These are phyloP conservation scores for Noturus placidus DNA, from an alignment of 2,113 vertebrate species.

Conservation along the genomic window DNA sequence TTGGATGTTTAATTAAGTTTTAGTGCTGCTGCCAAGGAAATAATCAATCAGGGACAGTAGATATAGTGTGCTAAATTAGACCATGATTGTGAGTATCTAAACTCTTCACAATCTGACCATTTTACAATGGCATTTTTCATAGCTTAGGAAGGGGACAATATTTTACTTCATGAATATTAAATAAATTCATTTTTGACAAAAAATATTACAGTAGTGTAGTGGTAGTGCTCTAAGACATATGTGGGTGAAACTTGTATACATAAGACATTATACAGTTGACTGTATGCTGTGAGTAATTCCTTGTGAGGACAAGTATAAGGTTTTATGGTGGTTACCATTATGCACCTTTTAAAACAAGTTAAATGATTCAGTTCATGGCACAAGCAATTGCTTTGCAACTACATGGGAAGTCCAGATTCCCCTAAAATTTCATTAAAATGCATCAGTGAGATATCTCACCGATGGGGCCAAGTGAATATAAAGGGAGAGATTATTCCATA, in stretches of 20 bases:
- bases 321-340: neutral
- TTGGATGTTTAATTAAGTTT: slow-evolving; percentile 1
- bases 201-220: neutral
- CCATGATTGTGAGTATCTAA: neutral
- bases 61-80: neutral
- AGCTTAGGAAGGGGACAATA: neutral
- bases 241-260: neutral
- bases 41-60: neutral
- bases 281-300: neutral
- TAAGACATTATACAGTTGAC: neutral
- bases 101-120: neutral
- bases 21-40: slow-evolving; percentile 2
- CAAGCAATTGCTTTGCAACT: too few species aligned
- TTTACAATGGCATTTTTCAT: neutral
- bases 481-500: too few species aligned
- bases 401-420: too few species aligned
- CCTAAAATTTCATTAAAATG: too few species aligned
- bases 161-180: neutral
- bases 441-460: too few species aligned
- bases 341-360: neutral
- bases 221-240: neutral
- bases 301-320: too few species aligned
- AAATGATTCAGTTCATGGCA: neutral
- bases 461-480: too few species aligned
- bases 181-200: neutral